Evolutionary conservation across 2,797 vertebrate genomes (phyloP), one percentile per base, ranked within the genome.

Genomic region (Tamandua tetradactyla): DNA sequence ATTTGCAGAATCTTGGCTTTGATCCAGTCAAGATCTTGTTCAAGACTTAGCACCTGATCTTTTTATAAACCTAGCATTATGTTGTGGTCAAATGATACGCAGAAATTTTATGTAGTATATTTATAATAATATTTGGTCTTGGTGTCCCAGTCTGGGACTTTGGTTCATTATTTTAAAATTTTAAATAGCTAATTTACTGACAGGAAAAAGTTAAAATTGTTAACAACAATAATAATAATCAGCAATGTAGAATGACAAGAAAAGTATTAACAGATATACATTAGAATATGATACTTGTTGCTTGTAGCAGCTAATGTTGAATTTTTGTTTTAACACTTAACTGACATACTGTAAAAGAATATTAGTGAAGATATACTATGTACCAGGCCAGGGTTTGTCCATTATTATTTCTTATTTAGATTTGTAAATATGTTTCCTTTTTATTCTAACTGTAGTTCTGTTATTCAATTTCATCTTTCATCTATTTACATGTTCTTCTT

Each of bases 1-100:
- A 89, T 97, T 98, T 98, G 97, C 98, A 98, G 98, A 96, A 98
- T 98, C 98, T 98, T 98, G 98, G 96, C 98, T 98, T 95, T 97
- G 93, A 97, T 94, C 97, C 57, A 98, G 98, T 98, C 98, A 98
- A 98, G 98, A 98, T 98, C 98, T 98, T 97, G 95, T 98, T 98
- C 98, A 98, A 98, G 98, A 98, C 98, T 98, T 98, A 98, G 98
- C 98, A 98, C 98, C 98, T 98, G 98, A 97, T 98, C 95, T 98
- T 97, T 97, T 97, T 95, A 91, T 97, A 96, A 96, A 93, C 62
- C 84, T 93, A 97, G 71, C 44, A 10, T 96, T 94, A 78, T 96
- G 66, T 96, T 96, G 94, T 97, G 97, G 93, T 97, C 94, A 95
- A 96, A 96, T 97, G 95, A 97, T 95, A 96, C 94, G 76, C 62